These are phyloP conservation scores for Apamea crenata DNA, from an alignment of 2,888 invertebrate species.

Conservation along the genomic window DNA sequence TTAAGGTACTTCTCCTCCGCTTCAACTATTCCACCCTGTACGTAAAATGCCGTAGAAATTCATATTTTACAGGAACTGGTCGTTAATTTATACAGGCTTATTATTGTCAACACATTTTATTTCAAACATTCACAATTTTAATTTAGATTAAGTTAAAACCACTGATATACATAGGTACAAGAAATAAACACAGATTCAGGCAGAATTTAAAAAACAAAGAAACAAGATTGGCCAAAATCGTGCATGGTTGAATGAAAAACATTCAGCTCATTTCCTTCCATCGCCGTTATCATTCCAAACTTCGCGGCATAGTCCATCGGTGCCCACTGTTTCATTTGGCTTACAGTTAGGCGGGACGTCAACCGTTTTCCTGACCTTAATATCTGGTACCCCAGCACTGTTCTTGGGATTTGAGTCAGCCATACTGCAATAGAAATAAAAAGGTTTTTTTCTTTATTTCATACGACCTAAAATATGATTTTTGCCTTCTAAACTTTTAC, in stretches of 20 bases:
- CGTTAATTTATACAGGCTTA: not conserved
- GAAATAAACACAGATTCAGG: too few species aligned
- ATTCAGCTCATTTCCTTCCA: not conserved
- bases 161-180: too few species aligned
- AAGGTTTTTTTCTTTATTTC: not conserved
- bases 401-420: not conserved
- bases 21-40: not conserved
- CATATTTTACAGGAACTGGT: not conserved
- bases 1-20: not conserved
- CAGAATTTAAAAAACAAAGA: not conserved
- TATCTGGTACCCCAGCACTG: not conserved
- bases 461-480: not conserved
- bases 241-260: not conserved
- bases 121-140: not conserved
- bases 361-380: fast-evolving
- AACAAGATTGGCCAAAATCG: not conserved
- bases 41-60: not conserved
- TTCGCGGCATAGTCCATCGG: not conserved
- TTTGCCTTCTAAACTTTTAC: not conserved
- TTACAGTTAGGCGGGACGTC: not conserved
- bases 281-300: not conserved
- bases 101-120: not conserved
- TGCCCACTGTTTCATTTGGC: fast-evolving
- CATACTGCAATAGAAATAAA: slow-evolving; percentile 9
- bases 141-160: too few species aligned